phyloP scores from a whole-genome alignment of 2,888 invertebrate genomes.

The Chrysomela aeneicollis region DNA sequence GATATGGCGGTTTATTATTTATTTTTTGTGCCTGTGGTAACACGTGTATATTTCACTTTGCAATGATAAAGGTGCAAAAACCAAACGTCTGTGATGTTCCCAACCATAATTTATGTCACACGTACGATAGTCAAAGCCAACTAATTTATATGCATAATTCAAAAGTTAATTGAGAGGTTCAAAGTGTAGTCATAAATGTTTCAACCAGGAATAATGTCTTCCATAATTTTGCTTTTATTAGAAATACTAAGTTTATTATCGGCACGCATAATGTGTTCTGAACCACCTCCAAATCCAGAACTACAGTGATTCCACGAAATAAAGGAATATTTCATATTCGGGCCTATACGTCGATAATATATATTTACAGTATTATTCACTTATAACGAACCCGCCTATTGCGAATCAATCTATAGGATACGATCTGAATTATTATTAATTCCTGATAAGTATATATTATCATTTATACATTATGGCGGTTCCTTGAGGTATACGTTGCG shows the following conservation, averaged over 20 bases:
- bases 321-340: too few relatives aligned
- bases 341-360: too few relatives aligned
- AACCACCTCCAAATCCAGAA: not conserved
- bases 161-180: conserved; percentile 54
- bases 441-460: too few relatives aligned
- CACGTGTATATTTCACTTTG: conserved; percentile 42
- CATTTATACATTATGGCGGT: too few relatives aligned
- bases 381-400: too few relatives aligned
- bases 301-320: not conserved
- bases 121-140: conserved; percentile 49
- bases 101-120: conserved; percentile 53
- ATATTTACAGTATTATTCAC: too few relatives aligned
- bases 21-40: conserved; percentile 36
- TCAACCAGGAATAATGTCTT: conserved; percentile 39
- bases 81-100: conserved; percentile 55
- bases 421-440: too few relatives aligned
- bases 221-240: conserved; percentile 11
- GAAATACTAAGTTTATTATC: not conserved
- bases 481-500: too few relatives aligned
- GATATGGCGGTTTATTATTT: conserved; percentile 11
- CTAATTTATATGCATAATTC: conserved; percentile 57
- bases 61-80: conserved; percentile 45
- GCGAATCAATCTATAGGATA: too few relatives aligned
- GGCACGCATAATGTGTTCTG: not conserved
- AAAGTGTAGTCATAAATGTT: conserved; percentile 54